Evolutionary conservation across 2,888 invertebrate species (phyloP), one percentile per base, ranked within the genome.

Genomic region (Drosophila anomelani): DNA sequence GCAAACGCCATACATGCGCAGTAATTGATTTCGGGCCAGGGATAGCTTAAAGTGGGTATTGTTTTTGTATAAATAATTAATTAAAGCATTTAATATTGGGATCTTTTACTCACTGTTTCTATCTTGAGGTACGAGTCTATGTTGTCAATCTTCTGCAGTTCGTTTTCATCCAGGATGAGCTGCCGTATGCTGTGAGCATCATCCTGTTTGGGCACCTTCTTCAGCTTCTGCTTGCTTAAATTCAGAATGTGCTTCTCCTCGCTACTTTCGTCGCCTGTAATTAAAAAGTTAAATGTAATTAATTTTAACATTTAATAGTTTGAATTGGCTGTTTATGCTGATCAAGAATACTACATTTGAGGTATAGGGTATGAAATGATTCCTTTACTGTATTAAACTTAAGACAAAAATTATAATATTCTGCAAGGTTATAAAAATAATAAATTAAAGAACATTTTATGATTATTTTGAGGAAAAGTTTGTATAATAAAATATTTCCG

Each of bases 1-100:
- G 74, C 96, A 95, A 36, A 98, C 95, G 64, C 97, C 96, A 91
- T 96, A 96, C 97, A 98, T 98, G 64, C 97, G 95, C 47, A 97
- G 93, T 58, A 98, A 93, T 90, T 96, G 96, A 93, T 98, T 98
- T 91, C 96, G 95, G 90, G 95, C 95, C 90, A 96, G 95, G 67
- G 97, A 97, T 55, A 98, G 93, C 98, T 98, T 92, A 59, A 15
- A 15, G 9, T 1, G 39, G 17, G 3, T 15, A n/a, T 3, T 8
- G 8, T 12, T 12, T 13, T 32, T 23, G 3, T 17, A 41, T 10
- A 10, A 12, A 7, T 8, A 17, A 20, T 36, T 23, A 32, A 13
- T 13, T 17, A 34, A 9, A 13, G 0, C 0, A 9, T 54, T 32
- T 53, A 4, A 20, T 26, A 5, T 15, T 29, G 7, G 17, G 17